Evolutionary conservation across 2,888 invertebrate species (phyloP).

Genomic region (Timema cristinae): DNA sequence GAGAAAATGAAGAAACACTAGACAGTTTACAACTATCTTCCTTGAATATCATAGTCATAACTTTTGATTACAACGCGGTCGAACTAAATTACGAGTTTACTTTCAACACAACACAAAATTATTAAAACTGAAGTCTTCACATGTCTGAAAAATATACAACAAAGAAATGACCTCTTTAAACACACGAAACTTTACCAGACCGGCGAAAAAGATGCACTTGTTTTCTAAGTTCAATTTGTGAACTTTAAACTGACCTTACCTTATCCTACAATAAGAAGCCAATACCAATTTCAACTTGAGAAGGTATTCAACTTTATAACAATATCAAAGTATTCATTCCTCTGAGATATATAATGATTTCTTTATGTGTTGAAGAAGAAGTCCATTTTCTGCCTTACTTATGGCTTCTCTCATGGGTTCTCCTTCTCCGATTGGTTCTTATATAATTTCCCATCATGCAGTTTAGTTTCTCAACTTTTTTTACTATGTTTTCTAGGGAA

Average conservation of each 20-base stretch:
- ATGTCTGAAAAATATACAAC: constrained; percentile 30
- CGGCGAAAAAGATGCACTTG: constrained; percentile 30
- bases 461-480: too few relatives aligned
- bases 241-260: constrained; percentile 32
- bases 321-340: constrained; percentile 3
- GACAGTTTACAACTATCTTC: constrained; percentile 31
- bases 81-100: constrained; percentile 29
- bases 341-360: too few relatives aligned
- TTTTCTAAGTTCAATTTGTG: constrained; percentile 30
- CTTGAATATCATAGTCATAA: constrained; percentile 28
- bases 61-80: constrained; percentile 28
- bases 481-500: too few relatives aligned
- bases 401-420: too few relatives aligned
- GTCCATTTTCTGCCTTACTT: too few relatives aligned
- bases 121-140: constrained; percentile 33
- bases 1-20: constrained; percentile 32
- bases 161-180: constrained; percentile 30
- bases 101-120: constrained; percentile 33
- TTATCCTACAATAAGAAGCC: constrained; percentile 30
- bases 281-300: constrained; percentile 27
- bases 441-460: too few relatives aligned
- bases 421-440: too few relatives aligned
- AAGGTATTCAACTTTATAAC: constrained; percentile 22
- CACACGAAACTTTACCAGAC: constrained; percentile 28
- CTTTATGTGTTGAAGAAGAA: too few relatives aligned